Evolutionary conservation across 1,140 invertebrate species (phyloP).

Genomic region (Zelostemma sp.): DNA sequence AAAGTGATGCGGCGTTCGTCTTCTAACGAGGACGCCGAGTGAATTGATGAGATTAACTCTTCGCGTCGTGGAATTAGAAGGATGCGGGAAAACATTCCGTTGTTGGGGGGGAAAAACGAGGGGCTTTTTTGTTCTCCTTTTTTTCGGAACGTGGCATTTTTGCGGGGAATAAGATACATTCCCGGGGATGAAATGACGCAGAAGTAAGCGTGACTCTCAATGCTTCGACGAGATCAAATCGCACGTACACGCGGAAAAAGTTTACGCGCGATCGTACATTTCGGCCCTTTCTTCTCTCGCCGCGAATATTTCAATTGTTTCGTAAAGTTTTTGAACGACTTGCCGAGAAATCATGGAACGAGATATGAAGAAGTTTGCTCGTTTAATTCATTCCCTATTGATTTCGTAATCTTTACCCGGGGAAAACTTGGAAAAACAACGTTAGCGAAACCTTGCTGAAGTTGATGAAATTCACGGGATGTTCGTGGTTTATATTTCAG

Average conservation of each 20-base stretch:
- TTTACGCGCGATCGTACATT: too few relatives aligned
- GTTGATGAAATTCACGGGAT: not conserved
- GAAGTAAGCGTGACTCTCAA: too few relatives aligned
- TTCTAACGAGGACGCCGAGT: constrained; percentile 9
- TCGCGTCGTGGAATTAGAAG: not conserved
- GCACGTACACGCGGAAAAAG: not conserved
- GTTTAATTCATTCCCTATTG: not conserved
- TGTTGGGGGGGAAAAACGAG: not conserved
- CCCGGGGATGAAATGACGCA: too few relatives aligned
- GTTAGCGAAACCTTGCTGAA: not conserved
- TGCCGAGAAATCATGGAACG: too few relatives aligned
- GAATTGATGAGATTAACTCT: constrained; percentile 16
- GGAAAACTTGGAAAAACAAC: not conserved
- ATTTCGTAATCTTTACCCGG: not conserved
- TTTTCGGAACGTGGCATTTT: not conserved
- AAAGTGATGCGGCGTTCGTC: constrained; percentile 5
- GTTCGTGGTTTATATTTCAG: not conserved
- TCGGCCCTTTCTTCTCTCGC: not conserved
- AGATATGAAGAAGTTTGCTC: too few relatives aligned
- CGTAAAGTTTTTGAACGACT: too few relatives aligned
- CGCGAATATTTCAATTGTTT: not conserved
- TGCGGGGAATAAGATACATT: not conserved
- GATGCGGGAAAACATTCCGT: constrained; percentile 1
- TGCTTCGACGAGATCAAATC: not conserved
- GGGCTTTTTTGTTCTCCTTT: not conserved